Evolutionary conservation across 1,140 invertebrate species (phyloP).

Genomic region (Halyomorpha halys): DNA sequence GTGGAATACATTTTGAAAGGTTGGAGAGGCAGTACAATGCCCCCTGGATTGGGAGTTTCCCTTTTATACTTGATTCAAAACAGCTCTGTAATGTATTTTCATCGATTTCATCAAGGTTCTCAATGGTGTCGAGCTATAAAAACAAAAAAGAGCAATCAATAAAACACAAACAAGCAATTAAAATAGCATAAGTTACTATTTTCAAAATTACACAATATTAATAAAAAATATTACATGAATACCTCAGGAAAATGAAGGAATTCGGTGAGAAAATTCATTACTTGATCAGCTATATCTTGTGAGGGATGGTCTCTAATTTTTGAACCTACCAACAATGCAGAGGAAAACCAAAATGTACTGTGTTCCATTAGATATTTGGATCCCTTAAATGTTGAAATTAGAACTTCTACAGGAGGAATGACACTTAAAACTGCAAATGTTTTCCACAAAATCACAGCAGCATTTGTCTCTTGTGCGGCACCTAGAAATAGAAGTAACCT

Average conservation of each 20-base stretch:
- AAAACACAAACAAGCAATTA: not conserved
- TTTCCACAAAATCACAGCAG: not conserved
- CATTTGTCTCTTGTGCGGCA: not conserved
- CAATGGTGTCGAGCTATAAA: not conserved
- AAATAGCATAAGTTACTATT: not conserved
- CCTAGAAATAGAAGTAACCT: not conserved
- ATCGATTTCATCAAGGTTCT: not conserved
- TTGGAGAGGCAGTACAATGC: slow-evolving; percentile 14
- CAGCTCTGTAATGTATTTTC: not conserved
- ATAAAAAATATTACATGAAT: not conserved
- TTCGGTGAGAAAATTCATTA: not conserved
- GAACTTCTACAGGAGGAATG: not conserved
- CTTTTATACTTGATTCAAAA: not conserved
- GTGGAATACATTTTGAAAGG: slow-evolving; percentile 2
- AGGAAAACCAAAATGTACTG: slow-evolving; percentile 6
- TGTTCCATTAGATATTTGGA: not conserved
- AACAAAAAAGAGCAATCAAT: not conserved
- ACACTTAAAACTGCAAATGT: not conserved
- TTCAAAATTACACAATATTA: too few relatives aligned
- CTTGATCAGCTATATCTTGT: not conserved
- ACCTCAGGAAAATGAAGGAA: not conserved
- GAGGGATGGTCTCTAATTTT: not conserved
- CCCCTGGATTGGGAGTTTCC: slow-evolving; percentile 5
- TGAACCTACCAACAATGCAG: slow-evolving; percentile 8
- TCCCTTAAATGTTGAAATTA: not conserved